Evolutionary conservation across 2,113 vertebrate species (phyloP), one percentile per base, ranked within the genome.

Genomic region (Laticauda laticaudata): DNA sequence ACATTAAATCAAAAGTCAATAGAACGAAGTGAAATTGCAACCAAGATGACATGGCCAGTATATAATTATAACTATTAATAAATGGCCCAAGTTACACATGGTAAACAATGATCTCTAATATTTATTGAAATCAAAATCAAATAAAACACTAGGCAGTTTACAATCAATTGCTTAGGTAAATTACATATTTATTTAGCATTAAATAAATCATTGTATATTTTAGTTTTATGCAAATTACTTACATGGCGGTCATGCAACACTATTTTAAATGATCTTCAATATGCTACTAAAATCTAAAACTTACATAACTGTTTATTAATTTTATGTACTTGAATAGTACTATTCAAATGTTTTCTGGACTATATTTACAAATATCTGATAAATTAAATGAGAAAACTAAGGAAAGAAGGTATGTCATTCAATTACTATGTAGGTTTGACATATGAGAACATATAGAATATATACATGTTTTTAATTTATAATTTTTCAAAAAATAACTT

Each of bases 371-470:
- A 34, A 81, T 81, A 81, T 81, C 55, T 14, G 57, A 61, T 57
- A 64, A 18, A 93, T 2, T 54, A 39, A 93, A 48, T 88, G 90
- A 92, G 34, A 34, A 91, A 56, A 81, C 26, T 18, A 93, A 93
- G 93, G 81, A 34, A 93, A 87, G 88, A 92, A 53, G 29, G 6
- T 0, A 3, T 55, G 57, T 43, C 34, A 39, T 61, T 59, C 39
- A 6, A 24, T 69, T 59, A 1, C 0, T 85, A 85, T 48, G 64
- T 15, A 92, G 94, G 34, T 21, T 15, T 48, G 0, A 0, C 55
- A 43, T 75, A 20, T 9, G n/a, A 21, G 59, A 91, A 81, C 23
- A 43, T 55, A 91, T 0, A 3, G 34, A 5, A 64, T 26, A 14
- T 8, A 8, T n/a, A 93, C 88, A 94, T 11, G 8, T 12, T 53